phyloP scores from a whole-genome alignment of 64 coral and sea anemone genomes.

The Acropora tenuis region DNA sequence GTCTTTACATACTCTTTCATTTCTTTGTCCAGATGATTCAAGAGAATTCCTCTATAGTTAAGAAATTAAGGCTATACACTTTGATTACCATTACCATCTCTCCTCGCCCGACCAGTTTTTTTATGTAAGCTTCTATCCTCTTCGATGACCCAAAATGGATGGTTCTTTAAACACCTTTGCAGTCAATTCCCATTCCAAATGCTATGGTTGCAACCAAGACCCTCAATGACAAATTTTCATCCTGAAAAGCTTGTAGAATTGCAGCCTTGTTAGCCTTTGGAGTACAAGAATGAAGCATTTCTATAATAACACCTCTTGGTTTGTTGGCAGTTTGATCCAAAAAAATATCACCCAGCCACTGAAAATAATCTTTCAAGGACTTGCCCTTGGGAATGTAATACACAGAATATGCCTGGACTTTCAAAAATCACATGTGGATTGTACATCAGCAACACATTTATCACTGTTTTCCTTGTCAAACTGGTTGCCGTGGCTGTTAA shows the following conservation, averaged over 20 bases:
- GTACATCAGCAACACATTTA: too few species aligned
- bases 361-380: too few species aligned
- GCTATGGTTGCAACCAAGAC: conserved; percentile 12
- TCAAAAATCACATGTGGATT: too few species aligned
- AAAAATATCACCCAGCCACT: too few species aligned
- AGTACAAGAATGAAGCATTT: background rate
- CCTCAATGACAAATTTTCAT: background rate
- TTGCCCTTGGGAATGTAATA: background rate
- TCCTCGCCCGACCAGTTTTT: background rate
- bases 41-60: background rate
- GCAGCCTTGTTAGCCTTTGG: background rate
- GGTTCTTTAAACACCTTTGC: background rate
- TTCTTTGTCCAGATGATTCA: background rate
- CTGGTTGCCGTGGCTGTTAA: too few species aligned
- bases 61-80: background rate
- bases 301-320: background rate
- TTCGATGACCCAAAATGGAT: background rate
- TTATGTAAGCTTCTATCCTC: background rate
- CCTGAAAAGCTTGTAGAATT: background rate
- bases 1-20: background rate
- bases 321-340: background rate
- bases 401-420: too few species aligned
- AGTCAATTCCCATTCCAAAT: conserved; percentile 16
- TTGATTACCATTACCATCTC: background rate
- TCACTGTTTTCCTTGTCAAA: too few species aligned